Evolutionary conservation across 1,140 invertebrate species (phyloP), one percentile per base, ranked within the genome.

Genomic region (Oppia nitens): DNA sequence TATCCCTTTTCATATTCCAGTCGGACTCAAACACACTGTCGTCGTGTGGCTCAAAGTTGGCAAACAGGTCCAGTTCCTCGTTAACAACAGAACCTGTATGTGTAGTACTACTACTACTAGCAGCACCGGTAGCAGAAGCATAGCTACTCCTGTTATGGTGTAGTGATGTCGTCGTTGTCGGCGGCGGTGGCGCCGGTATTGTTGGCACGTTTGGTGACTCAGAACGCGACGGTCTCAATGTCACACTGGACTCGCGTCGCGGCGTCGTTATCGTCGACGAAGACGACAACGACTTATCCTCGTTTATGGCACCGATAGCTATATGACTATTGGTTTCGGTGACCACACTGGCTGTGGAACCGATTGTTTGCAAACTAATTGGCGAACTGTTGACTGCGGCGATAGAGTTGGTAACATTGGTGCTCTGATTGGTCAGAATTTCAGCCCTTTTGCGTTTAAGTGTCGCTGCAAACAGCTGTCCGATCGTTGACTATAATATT

Each of bases 391-490:
- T n/a, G 2, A 3, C 50, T 2, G 52, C 24, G 6, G 51, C 11
- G 3, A 27, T 27, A 25, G 51, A 24, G n/a, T n/a, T n/a, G n/a
- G 14, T 47, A 47, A 14, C 54, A 49, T 4, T 26, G 47, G 6
- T 12, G 50, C 50, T n/a, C n/a, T 47, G 50, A 29, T 49, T 56
- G 14, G n/a, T 56, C 55, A 14, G 55, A 29, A 48, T n/a, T 12
- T 50, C 47, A n/a, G 6, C 17, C 32, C 17, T 40, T 40, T 57
- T 57, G 3, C 56, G 40, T 24, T 57, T 57, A 6, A 57, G 25
- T 17, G 56, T 57, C 11, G 26, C 24, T 9, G 47, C 50, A 40
- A 57, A 57, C 20, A 57, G 25, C 40, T 57, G 56, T 1, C 56
- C 56, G 26, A 57, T 57, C n/a, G 47, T 24, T 27, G 45, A 29